A percentile compares a stretch with the other conserved stretches of the same genome.
These are phyloP conservation scores for Zoanthus gigantus DNA, from an alignment of 92 coral and sea anemone species.

Conservation along the genomic window DNA sequence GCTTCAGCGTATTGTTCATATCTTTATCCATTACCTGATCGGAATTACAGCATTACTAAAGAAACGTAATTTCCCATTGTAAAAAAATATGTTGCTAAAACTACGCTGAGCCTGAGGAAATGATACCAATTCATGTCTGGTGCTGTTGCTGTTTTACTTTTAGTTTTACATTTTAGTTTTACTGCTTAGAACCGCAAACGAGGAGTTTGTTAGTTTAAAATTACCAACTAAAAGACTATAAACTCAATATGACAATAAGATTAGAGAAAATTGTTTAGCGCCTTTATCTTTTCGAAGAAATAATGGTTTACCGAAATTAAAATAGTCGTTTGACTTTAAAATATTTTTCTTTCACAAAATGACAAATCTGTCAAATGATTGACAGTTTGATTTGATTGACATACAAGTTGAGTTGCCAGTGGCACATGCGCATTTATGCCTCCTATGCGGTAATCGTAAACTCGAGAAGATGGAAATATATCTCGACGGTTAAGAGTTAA, in stretches of 20 bases:
- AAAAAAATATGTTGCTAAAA: too few relatives aligned
- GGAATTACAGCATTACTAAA: too few relatives aligned
- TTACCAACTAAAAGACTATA: background rate
- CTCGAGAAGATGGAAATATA: slow-evolving; percentile 7
- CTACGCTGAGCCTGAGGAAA: too few relatives aligned
- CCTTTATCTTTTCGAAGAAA: background rate
- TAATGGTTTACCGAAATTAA: background rate
- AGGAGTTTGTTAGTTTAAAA: background rate
- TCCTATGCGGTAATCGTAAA: background rate
- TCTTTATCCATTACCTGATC: background rate
- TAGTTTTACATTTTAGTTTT: too few relatives aligned
- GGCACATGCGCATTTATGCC: slow-evolving; percentile 38
- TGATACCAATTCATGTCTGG: too few relatives aligned
- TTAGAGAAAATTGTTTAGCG: background rate
- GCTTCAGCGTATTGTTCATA: background rate
- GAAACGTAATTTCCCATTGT: too few relatives aligned
- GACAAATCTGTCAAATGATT: too few relatives aligned
- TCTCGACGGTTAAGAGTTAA: background rate
- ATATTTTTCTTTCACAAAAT: background rate
- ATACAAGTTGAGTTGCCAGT: background rate
- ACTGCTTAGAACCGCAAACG: background rate
- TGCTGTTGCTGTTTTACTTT: too few relatives aligned
- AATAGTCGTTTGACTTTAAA: background rate
- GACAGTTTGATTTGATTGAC: slow-evolving; percentile 12
- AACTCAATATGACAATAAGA: background rate